Base-by-base conservation (phyloP, 2,888 invertebrate genomes). In the Agrotis puta region DNA sequence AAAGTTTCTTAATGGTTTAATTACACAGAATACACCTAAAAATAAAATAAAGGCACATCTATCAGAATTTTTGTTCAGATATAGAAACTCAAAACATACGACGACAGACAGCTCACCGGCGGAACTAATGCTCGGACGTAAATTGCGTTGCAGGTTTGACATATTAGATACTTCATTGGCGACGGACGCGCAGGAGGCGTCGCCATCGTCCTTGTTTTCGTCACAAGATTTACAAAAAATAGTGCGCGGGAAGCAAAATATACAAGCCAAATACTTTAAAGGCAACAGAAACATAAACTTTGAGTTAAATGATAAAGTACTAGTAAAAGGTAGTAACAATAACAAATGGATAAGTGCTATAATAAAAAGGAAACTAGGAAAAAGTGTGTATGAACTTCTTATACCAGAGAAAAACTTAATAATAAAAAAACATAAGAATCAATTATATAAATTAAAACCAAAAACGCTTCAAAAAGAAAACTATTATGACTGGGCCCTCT, bases 121-220 rank as follows among this genome's bases (percentile, higher is more conserved):
- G 14, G 61, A 48, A 48, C 3, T 45, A 45, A 58, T 58, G 45
- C 47, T 59, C 11, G 24, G 47, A 47, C 47, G 59, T 24, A 59
- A 59, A 47, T 47, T 61, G 24, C 59, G 47, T 59, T 58, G 45
- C 45, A 58, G 58, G 45, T 58, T 58, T 58, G 58, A 58, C 45
- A 5, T 58, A 45, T 58, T 45, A 58, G 47, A 59, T 11, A 61
- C n/a, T 7, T 24, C 47, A 14, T 24, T 5, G 24, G 13, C 47
- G 5, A n/a, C n/a, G n/a, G n/a, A n/a, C n/a, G n/a, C n/a, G n/a
- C n/a, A n/a, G n/a, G n/a, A n/a, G n/a, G 61, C 11, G n/a, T 18
- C 27, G 13, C 13, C 14, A 18, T 24, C 24, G 45, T 59, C 59
- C 4, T 45, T 24, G 13, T 24, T 59, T 11, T 24, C 45, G 5